These are phyloP conservation scores for Cyphomyrmex costatus DNA, from an alignment of 1,140 invertebrate genomes.

Conservation along the genomic window DNA sequence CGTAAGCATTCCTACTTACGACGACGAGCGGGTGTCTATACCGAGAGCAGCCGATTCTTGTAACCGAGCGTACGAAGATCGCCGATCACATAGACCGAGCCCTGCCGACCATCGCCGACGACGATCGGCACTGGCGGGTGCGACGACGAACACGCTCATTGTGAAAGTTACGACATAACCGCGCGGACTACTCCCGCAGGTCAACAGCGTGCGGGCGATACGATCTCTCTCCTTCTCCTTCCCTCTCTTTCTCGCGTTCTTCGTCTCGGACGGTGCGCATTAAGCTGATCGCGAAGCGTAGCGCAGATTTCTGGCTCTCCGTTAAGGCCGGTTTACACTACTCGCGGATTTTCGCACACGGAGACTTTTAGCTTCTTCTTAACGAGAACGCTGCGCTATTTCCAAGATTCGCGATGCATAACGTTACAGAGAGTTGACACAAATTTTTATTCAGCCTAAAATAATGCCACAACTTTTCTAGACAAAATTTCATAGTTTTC, in stretches of 20 bases:
- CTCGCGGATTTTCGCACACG: background rate
- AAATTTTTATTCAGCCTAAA: too few relatives aligned
- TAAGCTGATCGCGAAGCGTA: constrained; percentile 8
- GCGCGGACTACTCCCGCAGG: constrained; percentile 61
- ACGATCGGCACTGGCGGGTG: constrained; percentile 31
- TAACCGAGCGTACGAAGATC: constrained; percentile 36
- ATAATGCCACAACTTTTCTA: too few relatives aligned
- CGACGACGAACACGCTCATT: constrained; percentile 65
- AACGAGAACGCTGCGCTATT: background rate
- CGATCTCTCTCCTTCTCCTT: constrained; percentile 52
- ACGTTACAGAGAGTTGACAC: background rate
- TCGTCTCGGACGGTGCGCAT: constrained; percentile 19
- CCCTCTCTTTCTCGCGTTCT: constrained; percentile 4
- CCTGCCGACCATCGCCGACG: constrained; percentile 24
- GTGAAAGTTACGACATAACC: constrained; percentile 71
- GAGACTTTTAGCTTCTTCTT: background rate
- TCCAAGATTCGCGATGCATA: background rate
- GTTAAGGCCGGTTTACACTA: constrained; percentile 38
- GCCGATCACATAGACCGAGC: constrained; percentile 8
- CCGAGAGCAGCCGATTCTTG: constrained; percentile 33
- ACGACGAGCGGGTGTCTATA: background rate
- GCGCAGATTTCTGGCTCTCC: constrained; percentile 34
- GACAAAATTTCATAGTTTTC: too few relatives aligned
- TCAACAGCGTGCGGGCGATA: constrained; percentile 67
- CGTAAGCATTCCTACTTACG: constrained; percentile 28